A percentile compares a stretch with the other conserved stretches of the same genome.
These are phyloP conservation scores for Scolopax rusticola DNA, from an alignment of 2,797 vertebrate genomes.

Conservation along the genomic window DNA sequence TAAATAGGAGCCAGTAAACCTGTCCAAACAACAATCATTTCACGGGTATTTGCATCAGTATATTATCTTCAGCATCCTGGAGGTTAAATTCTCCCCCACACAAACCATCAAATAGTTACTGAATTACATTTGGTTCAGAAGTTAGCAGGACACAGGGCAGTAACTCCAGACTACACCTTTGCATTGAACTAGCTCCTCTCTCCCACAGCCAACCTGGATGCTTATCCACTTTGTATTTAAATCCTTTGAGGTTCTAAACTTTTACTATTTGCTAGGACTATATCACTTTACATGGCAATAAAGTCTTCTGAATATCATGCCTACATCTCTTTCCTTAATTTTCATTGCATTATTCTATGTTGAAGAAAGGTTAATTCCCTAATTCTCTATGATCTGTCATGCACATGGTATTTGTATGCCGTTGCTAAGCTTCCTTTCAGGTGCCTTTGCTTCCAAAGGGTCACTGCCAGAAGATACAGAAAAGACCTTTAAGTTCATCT, in stretches of 20 bases:
- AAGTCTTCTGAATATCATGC: background rate
- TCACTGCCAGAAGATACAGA: background rate
- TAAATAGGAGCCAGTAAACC: background rate
- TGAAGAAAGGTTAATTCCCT: background rate
- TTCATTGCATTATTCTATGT: background rate
- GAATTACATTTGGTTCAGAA: background rate
- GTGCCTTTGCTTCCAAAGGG: background rate
- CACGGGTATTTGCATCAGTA: background rate
- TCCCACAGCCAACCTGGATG: background rate
- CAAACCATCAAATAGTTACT: background rate
- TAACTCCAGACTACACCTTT: background rate
- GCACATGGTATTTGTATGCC: background rate
- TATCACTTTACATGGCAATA: background rate
- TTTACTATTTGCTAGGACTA: background rate
- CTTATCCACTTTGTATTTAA: background rate
- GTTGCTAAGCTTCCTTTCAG: background rate
- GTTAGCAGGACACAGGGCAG: background rate
- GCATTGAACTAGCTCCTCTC: background rate
- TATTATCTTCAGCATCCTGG: background rate
- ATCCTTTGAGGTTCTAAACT: background rate
- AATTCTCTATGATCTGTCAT: background rate
- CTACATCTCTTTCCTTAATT: background rate
- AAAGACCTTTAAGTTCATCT: background rate
- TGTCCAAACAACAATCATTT: background rate
- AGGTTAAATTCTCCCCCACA: background rate